Evolutionary conservation across 1,140 invertebrate genomes (phyloP).

Genomic region (Bombus confusus): DNA sequence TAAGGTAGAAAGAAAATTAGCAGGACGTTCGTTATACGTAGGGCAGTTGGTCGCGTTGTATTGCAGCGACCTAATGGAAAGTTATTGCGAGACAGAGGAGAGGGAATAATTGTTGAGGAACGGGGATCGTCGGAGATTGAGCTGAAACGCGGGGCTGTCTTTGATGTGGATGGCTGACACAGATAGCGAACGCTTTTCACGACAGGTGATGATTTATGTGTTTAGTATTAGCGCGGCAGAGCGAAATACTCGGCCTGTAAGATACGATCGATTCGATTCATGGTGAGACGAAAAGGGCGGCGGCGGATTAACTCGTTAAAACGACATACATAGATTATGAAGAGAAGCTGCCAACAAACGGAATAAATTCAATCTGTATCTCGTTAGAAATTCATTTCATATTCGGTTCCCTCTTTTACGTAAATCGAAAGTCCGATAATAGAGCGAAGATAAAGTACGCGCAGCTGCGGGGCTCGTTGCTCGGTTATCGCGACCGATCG

Average conservation of each 20-base stretch:
- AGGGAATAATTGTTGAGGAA: background rate
- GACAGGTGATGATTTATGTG: constrained; percentile 29
- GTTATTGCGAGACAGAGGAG: background rate
- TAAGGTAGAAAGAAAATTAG: background rate
- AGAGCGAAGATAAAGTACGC: background rate
- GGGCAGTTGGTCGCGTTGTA: background rate
- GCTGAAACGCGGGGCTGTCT: background rate
- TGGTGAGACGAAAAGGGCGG: background rate
- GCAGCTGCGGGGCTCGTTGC: background rate
- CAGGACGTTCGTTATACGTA: no score
- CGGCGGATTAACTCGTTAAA: constrained; percentile 6
- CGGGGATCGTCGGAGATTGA: background rate
- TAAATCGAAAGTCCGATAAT: background rate
- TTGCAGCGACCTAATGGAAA: background rate
- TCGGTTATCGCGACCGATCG: background rate
- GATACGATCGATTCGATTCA: constrained; percentile 1
- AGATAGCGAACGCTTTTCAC: background rate
- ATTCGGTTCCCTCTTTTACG: background rate
- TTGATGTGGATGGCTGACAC: background rate
- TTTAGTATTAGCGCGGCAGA: background rate
- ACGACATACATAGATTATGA: background rate
- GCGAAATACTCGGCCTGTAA: background rate
- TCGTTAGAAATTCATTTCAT: background rate
- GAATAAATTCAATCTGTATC: background rate
- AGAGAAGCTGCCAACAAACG: background rate